These are phyloP conservation scores for Rutilus rutilus DNA, from an alignment of 2,113 vertebrate genomes.

Conservation along the genomic window DNA sequence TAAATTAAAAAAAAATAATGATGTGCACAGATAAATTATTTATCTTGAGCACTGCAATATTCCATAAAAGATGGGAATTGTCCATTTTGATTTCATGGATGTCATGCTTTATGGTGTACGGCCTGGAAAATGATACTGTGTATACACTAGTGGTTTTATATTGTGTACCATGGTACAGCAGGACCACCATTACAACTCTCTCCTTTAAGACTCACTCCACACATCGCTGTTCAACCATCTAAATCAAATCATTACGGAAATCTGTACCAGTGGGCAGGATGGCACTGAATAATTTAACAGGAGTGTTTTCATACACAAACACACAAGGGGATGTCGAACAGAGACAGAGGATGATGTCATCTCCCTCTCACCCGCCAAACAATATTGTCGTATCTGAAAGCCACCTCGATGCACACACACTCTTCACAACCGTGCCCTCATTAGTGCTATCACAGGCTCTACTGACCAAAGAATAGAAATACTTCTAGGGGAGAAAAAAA, in stretches of 20 bases:
- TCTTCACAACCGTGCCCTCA: background rate
- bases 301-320: conserved; percentile 42
- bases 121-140: conserved; percentile 1
- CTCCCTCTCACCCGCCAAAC: background rate
- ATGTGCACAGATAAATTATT: too few species aligned
- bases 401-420: background rate
- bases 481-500: conserved; percentile 18
- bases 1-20: too few species aligned
- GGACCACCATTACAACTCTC: background rate
- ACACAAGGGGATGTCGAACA: conserved; percentile 44
- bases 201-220: conserved; percentile 8
- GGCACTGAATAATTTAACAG: conserved; percentile 56
- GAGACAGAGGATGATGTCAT: conserved; percentile 46
- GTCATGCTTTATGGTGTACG: background rate
- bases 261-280: conserved; percentile 29
- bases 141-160: conserved; percentile 28
- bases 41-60: too few species aligned
- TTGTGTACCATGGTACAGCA: background rate
- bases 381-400: background rate
- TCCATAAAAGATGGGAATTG: too few species aligned
- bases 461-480: conserved; percentile 21
- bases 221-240: conserved; percentile 26
- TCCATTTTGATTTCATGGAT: background rate
- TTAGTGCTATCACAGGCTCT: conserved; percentile 18
- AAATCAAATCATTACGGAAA: conserved; percentile 49